Evolutionary conservation across 1,140 invertebrate genomes (phyloP), one percentile per base, ranked within the genome.

Genomic region (Anastrepha obliqua): DNA sequence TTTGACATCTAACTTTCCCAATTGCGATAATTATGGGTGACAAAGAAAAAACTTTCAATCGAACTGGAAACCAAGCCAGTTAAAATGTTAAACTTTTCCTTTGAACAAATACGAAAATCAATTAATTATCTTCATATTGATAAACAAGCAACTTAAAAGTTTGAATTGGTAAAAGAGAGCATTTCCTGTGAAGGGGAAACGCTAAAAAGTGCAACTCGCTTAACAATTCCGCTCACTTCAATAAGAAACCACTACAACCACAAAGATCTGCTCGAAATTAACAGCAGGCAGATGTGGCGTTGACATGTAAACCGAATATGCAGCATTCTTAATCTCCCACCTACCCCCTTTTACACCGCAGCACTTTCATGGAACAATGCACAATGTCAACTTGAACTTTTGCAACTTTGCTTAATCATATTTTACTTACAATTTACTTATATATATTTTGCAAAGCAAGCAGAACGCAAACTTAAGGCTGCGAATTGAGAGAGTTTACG

Each of bases 371-470:
- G 74, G 17, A 81, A 81, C 74, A 55, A 44, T 81, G 47, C 74
- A 81, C 74, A 81, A 81, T 81, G 74, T 81, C 74, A 81, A 81
- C 74, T 81, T 81, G 74, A 81, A 81, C 74, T 81, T 81, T 29
- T 81, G 47, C 55, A 81, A 81, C 74, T 81, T 81, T 81, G 55
- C 74, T 81, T 81, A 81, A 81, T 81, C 74, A 81, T 81, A 81
- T 81, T 81, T 81, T 47, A 81, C 74, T 81, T 81, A 81, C 74
- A 47, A 81, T 81, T 81, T 81, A 51, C 74, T 81, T n/a, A 55
- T 81, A 81, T n/a, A 55, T 81, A 81, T 51, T 81, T 55, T 58
- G 74, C 74, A 81, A 55, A n/a, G 47, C 47, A 81, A 81, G 74
- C 74, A 81, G 55, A 42, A 55, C 47, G 47, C 74, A 55, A 55